phyloP scores from a whole-genome alignment of 2,888 invertebrate genomes.

The Eugnorisma glareosa region DNA sequence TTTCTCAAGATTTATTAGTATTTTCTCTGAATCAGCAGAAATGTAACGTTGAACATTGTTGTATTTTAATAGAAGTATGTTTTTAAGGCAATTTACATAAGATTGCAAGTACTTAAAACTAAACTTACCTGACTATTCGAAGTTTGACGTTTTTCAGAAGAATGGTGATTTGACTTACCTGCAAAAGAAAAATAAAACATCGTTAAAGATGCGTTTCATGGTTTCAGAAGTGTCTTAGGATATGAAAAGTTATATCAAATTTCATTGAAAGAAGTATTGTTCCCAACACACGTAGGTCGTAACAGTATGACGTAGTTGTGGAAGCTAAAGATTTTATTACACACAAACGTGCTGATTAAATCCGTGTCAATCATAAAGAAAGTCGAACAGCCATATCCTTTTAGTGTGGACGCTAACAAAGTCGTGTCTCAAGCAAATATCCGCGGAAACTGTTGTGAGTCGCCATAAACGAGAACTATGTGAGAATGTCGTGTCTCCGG shows the following conservation, averaged over 20 bases:
- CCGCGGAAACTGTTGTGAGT: constrained; percentile 34
- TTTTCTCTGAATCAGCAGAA: constrained; percentile 40
- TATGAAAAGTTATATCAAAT: neutral
- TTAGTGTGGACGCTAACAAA: constrained; percentile 41
- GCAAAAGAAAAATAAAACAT: constrained; percentile 23
- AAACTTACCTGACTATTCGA: constrained; percentile 23
- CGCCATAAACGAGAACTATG: constrained; percentile 61
- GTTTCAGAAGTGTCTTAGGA: neutral
- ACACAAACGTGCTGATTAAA: constrained; percentile 21
- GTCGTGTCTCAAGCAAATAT: constrained; percentile 57
- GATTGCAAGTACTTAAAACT: neutral
- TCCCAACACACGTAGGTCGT: neutral
- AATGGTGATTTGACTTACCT: constrained; percentile 41
- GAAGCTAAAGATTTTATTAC: constrained; percentile 23
- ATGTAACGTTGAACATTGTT: constrained; percentile 27
- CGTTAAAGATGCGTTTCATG: neutral
- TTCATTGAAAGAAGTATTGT: neutral
- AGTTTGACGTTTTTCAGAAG: neutral
- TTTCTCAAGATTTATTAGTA: constrained; percentile 54
- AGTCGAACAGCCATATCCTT: constrained; percentile 42
- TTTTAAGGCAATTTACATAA: constrained; percentile 3
- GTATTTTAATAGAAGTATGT: neutral
- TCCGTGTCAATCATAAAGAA: constrained; percentile 53
- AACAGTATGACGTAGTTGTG: neutral
- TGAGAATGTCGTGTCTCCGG: constrained; percentile 60